Conservation (phyloP, 2,113 vertebrate species). For the Sapayoa aenigma region DNA sequence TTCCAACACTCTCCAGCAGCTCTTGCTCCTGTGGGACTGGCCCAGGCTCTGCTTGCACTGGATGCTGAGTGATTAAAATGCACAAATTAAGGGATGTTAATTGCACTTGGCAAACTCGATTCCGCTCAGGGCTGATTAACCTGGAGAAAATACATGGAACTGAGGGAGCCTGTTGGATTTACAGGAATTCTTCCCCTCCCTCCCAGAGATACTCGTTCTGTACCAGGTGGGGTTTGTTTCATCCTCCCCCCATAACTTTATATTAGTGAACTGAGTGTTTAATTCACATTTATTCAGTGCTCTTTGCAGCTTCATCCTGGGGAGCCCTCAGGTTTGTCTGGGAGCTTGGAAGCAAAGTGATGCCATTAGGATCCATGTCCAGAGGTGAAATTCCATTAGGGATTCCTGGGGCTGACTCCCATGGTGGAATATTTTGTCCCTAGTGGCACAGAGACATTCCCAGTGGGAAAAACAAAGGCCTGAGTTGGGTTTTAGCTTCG, state of each 20-base stretch:
- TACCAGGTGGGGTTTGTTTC: neutral
- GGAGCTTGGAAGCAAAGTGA: neutral
- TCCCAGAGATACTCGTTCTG: neutral
- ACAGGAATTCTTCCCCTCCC: neutral
- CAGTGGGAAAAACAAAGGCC: rapidly evolving
- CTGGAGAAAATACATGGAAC: neutral
- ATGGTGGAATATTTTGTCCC: neutral
- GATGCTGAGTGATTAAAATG: neutral
- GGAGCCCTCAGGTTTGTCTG: neutral
- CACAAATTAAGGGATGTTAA: neutral
- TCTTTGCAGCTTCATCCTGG: neutral
- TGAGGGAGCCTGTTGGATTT: neutral
- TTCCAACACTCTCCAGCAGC: neutral
- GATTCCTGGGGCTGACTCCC: rapidly evolving
- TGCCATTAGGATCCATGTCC: neutral
- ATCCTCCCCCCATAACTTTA: neutral
- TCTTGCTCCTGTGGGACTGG: neutral
- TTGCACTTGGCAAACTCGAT: neutral
- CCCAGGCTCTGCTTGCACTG: neutral
- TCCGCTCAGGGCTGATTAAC: neutral
- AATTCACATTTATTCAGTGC: rapidly evolving
- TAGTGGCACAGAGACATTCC: neutral
- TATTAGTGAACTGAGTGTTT: neutral
- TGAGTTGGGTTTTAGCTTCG: neutral
- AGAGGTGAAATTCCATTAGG: neutral